phyloP scores from a whole-genome alignment of 2,113 vertebrate species.

The Accipiter cooperii region DNA sequence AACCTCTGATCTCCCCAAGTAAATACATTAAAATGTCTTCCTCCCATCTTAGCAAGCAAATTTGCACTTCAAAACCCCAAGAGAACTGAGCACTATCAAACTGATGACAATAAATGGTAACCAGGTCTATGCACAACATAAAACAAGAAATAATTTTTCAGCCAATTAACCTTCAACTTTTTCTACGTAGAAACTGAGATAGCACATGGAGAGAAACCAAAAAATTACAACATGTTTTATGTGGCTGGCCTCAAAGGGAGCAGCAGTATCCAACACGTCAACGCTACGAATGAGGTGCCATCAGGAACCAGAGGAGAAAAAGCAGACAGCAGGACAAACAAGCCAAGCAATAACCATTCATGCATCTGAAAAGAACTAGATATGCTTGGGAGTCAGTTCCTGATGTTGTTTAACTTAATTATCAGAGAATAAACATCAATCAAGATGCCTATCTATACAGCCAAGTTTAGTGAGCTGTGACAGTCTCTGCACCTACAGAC shows the following conservation, averaged over 20 bases:
- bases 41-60: background rate
- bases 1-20: background rate
- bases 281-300: background rate
- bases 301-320: background rate
- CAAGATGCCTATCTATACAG: background rate
- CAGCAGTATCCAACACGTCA: background rate
- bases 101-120: background rate
- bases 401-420: background rate
- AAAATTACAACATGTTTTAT: background rate
- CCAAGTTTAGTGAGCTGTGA: background rate
- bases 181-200: background rate
- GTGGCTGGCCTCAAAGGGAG: background rate
- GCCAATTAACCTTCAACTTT: background rate
- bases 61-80: background rate
- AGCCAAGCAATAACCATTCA: background rate
- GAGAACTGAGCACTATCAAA: rapidly evolving
- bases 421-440: background rate
- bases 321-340: background rate
- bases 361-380: background rate
- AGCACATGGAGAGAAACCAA: background rate
- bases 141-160: background rate
- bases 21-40: background rate
- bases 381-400: background rate
- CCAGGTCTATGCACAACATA: background rate
- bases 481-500: background rate